These are phyloP conservation scores for Molossus molossus DNA, from an alignment of 2,797 vertebrate genomes.

Conservation along the genomic window DNA sequence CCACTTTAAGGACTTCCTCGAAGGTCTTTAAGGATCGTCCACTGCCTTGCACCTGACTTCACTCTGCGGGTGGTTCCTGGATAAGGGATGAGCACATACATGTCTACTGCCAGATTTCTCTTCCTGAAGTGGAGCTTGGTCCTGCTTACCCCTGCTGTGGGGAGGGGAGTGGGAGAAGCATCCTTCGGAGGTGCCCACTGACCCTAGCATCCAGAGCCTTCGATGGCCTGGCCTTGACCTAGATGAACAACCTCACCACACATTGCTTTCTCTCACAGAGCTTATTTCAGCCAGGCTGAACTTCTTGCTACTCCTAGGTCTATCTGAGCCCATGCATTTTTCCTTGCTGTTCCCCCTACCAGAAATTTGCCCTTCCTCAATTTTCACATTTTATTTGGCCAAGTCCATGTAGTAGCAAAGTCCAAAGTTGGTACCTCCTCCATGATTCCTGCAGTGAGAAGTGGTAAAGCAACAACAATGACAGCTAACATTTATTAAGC, in stretches of 20 bases:
- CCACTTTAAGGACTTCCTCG: background rate
- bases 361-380: background rate
- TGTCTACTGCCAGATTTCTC: background rate
- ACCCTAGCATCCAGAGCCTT: background rate
- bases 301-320: background rate
- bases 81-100: rapidly evolving
- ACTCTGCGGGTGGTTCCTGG: background rate
- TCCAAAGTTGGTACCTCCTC: background rate
- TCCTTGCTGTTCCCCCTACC: background rate
- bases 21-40: background rate
- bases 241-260: rapidly evolving
- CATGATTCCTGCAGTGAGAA: background rate
- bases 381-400: background rate
- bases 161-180: background rate
- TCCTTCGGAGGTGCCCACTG: background rate
- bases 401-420: background rate
- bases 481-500: background rate
- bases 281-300: background rate
- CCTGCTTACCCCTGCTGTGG: background rate
- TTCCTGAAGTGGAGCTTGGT: background rate
- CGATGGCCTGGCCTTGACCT: background rate
- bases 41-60: background rate
- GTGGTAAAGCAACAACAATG: too few relatives aligned
- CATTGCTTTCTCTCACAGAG: background rate
- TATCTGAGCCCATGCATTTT: background rate